Percentiles rank a stretch among this genome's conserved stretches.
phyloP scores from a whole-genome alignment of 2,797 vertebrate genomes.

The Vultur gryphus region DNA sequence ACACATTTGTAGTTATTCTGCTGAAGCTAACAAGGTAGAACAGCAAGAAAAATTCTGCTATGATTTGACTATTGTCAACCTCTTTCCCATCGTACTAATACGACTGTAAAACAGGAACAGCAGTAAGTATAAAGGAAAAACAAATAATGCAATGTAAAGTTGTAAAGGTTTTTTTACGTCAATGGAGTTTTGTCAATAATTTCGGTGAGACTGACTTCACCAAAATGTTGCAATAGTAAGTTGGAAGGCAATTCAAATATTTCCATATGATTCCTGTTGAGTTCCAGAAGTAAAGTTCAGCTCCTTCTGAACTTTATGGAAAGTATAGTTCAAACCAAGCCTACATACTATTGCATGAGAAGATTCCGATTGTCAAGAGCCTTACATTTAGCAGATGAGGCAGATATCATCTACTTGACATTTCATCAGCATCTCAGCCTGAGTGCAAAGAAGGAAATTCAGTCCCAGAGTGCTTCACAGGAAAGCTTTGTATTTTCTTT shows the following conservation, averaged over 20 bases:
- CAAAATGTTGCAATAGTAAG: not conserved
- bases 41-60: not conserved
- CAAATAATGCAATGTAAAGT: not conserved
- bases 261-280: not conserved
- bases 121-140: not conserved
- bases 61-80: not conserved
- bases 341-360: not conserved
- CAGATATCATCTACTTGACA: not conserved
- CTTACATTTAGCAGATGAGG: not conserved
- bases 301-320: not conserved
- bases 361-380: not conserved
- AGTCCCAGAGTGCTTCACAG: not conserved
- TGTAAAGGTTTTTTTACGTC: not conserved
- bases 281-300: not conserved
- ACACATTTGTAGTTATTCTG: not conserved
- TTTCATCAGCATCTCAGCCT: not conserved
- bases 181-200: not conserved
- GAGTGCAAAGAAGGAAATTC: not conserved
- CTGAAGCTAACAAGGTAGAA: not conserved
- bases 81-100: not conserved
- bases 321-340: not conserved
- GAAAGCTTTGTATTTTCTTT: not conserved
- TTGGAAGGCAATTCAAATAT: not conserved
- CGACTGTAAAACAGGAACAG: not conserved
- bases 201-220: not conserved